Conservation (phyloP, 2,797 vertebrate species). For the Stomatorhinus walkeri region DNA sequence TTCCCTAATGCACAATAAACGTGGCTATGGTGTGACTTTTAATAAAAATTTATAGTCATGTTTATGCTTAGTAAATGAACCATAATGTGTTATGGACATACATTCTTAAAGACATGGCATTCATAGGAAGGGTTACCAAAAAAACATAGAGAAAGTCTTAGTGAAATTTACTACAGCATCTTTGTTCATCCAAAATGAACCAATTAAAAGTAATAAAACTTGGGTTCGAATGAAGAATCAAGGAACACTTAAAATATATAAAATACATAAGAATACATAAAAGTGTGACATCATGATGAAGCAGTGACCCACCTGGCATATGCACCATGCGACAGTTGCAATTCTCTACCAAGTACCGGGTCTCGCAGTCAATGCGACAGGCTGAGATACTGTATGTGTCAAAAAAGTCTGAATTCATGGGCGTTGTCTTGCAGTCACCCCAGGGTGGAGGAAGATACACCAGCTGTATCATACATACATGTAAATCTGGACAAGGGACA, state of each 20-base stretch:
- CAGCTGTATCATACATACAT: slow-evolving; percentile 60
- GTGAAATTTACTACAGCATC: neutral
- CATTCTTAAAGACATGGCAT: neutral
- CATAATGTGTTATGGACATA: neutral
- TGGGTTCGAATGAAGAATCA: neutral
- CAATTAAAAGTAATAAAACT: neutral
- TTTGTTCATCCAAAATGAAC: neutral
- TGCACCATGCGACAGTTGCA: slow-evolving; percentile 99
- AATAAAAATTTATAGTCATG: neutral
- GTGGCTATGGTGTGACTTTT: neutral
- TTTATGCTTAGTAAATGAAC: neutral
- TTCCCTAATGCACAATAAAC: neutral
- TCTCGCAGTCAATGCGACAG: slow-evolving; percentile 97
- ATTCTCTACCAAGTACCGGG: slow-evolving; percentile 95
- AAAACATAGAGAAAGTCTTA: neutral
- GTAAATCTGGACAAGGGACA: slow-evolving; percentile 8
- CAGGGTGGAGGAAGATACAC: slow-evolving; percentile 92
- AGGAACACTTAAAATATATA: neutral
- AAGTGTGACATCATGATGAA: neutral
- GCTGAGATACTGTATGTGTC: slow-evolving; percentile 94
- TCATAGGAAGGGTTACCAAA: neutral
- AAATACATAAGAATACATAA: neutral
- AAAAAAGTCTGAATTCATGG: slow-evolving; percentile 87
- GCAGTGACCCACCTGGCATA: slow-evolving; percentile 78
- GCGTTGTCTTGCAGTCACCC: slow-evolving; percentile 86